Percentiles rank a stretch among this genome's conserved stretches.
These are phyloP conservation scores for Patella caerulea DNA, from an alignment of 2,888 invertebrate species.

Conservation along the genomic window DNA sequence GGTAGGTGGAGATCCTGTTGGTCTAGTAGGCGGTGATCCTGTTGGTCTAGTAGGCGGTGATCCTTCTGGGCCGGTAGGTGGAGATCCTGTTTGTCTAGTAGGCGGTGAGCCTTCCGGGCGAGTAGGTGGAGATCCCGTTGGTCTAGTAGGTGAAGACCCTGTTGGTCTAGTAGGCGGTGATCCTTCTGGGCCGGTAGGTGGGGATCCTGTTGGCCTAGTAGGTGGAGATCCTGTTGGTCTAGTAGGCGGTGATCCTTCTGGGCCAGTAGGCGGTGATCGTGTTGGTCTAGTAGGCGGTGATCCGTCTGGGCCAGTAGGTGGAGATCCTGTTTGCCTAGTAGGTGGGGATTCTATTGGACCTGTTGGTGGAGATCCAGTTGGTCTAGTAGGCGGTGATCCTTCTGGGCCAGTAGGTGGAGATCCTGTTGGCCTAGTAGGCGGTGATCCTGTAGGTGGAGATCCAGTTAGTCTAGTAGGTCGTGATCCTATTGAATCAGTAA, in stretches of 20 bases:
- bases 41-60: neutral
- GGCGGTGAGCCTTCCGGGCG: neutral
- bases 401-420: neutral
- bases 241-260: neutral
- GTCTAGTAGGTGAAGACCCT: neutral
- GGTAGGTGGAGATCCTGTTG: neutral
- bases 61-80: neutral
- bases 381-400: neutral
- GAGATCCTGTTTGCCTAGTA: neutral
- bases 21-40: neutral
- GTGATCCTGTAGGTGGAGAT: neutral
- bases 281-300: neutral
- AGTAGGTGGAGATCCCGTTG: neutral
- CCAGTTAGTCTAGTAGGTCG: neutral
- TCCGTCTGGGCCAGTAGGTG: neutral
- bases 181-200: neutral
- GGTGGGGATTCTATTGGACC: neutral
- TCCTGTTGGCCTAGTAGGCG: neutral
- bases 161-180: neutral
- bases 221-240: neutral
- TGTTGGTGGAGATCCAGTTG: neutral
- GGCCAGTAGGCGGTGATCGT: neutral
- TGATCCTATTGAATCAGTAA: neutral
- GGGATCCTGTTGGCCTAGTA: neutral
- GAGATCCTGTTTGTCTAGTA: neutral